Evolutionary conservation across 2,888 invertebrate genomes (phyloP).

Genomic region (Mesochorus sp.): DNA sequence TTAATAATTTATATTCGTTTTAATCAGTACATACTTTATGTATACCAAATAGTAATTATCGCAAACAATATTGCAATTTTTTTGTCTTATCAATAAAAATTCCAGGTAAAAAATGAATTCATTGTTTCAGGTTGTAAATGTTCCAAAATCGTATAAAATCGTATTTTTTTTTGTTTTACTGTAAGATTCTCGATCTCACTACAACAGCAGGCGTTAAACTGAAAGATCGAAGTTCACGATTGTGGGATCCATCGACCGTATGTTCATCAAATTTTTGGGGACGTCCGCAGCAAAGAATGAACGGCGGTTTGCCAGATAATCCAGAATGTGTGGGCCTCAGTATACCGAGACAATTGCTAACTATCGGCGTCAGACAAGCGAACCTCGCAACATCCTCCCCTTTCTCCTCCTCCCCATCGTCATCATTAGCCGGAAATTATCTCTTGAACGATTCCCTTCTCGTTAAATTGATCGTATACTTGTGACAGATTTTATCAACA

Average conservation of each 20-base stretch:
- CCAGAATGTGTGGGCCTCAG: conserved; percentile 81
- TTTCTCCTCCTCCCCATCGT: not conserved
- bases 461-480: conserved; percentile 79
- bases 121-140: too few relatives aligned
- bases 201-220: conserved; percentile 7
- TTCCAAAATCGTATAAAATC: too few relatives aligned
- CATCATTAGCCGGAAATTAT: conserved; percentile 68
- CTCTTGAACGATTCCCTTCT: conserved; percentile 77
- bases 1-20: too few relatives aligned
- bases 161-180: too few relatives aligned
- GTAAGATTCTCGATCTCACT: conserved; percentile 73
- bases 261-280: conserved; percentile 81
- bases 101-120: too few relatives aligned
- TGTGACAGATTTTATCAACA: conserved; percentile 66
- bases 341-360: conserved; percentile 76
- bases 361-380: conserved; percentile 18
- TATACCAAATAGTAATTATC: too few relatives aligned
- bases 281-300: conserved; percentile 72
- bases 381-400: not conserved
- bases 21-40: too few relatives aligned
- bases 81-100: too few relatives aligned
- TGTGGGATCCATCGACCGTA: conserved; percentile 80
- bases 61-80: too few relatives aligned
- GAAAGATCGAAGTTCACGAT: conserved; percentile 75
- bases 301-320: conserved; percentile 74